Conservation (phyloP, 1,140 invertebrate genomes). For the Cotesia chilonis region DNA sequence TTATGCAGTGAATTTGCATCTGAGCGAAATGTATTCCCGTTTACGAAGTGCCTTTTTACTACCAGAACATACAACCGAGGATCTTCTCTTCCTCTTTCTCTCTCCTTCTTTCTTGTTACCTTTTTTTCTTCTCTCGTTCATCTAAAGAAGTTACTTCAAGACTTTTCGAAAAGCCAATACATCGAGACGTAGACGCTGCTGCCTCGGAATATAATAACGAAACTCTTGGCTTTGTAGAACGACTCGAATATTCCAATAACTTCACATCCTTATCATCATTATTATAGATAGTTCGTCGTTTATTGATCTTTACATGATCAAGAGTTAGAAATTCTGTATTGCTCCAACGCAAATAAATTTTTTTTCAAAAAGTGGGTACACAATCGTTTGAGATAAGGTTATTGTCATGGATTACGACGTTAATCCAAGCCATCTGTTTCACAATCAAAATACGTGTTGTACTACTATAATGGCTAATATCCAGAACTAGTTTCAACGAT, state of each 20-base stretch:
- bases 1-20: constrained; percentile 48
- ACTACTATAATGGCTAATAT: too few relatives aligned
- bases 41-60: constrained; percentile 28
- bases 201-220: neutral
- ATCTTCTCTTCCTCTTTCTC: neutral
- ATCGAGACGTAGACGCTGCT: too few relatives aligned
- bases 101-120: neutral
- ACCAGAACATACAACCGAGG: constrained; percentile 22
- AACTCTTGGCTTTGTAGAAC: constrained; percentile 8
- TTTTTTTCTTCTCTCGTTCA: too few relatives aligned
- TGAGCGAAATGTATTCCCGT: constrained; percentile 29
- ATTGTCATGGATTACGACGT: too few relatives aligned
- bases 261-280: constrained; percentile 19
- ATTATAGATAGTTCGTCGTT: neutral
- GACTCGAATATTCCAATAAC: neutral
- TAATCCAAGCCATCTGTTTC: too few relatives aligned
- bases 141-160: neutral
- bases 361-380: too few relatives aligned
- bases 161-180: neutral
- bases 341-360: too few relatives aligned
- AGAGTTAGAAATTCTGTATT: too few relatives aligned
- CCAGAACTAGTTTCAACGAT: too few relatives aligned
- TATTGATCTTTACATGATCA: neutral
- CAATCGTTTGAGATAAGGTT: too few relatives aligned
- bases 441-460: too few relatives aligned